A percentile compares a stretch with the other conserved stretches of the same genome.
These are phyloP conservation scores for Dryobotodes eremita DNA, from an alignment of 2,888 invertebrate genomes.

Conservation along the genomic window DNA sequence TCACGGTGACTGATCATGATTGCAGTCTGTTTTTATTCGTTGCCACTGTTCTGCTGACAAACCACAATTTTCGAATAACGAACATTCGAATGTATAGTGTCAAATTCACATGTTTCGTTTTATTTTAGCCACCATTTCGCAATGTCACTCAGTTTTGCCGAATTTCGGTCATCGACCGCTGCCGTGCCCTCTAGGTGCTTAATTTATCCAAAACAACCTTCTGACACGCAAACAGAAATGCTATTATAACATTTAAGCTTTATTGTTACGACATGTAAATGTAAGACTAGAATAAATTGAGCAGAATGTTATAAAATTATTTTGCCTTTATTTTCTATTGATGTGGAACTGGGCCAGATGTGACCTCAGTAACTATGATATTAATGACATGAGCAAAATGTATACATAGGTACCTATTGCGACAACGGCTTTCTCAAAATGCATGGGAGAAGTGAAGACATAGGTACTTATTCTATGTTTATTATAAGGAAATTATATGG, in stretches of 20 bases:
- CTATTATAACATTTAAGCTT: slow-evolving; percentile 29
- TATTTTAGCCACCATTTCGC: slow-evolving; percentile 35
- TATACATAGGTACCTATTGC: background rate
- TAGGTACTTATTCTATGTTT: background rate
- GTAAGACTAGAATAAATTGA: slow-evolving; percentile 10
- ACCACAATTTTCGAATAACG: background rate
- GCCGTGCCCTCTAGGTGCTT: slow-evolving; percentile 65
- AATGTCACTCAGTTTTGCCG: slow-evolving; percentile 40
- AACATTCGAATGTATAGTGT: slow-evolving; percentile 9
- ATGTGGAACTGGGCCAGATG: slow-evolving; percentile 5
- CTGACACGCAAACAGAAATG: slow-evolving; percentile 70
- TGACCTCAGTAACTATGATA: slow-evolving; percentile 4
- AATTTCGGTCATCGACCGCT: slow-evolving; percentile 55
- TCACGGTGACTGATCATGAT: slow-evolving; percentile 56
- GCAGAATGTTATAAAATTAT: slow-evolving; percentile 2
- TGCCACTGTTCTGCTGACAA: slow-evolving; percentile 11
- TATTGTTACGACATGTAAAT: slow-evolving; percentile 27
- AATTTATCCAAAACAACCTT: slow-evolving; percentile 66
- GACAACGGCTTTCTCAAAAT: slow-evolving; percentile 1
- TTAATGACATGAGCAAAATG: background rate
- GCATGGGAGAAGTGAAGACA: background rate
- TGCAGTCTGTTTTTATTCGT: slow-evolving; percentile 43
- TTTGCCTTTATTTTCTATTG: slow-evolving; percentile 12
- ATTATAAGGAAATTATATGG: background rate
- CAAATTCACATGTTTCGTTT: slow-evolving; percentile 23